Percentiles rank a stretch among this genome's conserved stretches.
These are phyloP conservation scores for Myopa tessellatipennis DNA, from an alignment of 2,888 invertebrate species.

Conservation along the genomic window DNA sequence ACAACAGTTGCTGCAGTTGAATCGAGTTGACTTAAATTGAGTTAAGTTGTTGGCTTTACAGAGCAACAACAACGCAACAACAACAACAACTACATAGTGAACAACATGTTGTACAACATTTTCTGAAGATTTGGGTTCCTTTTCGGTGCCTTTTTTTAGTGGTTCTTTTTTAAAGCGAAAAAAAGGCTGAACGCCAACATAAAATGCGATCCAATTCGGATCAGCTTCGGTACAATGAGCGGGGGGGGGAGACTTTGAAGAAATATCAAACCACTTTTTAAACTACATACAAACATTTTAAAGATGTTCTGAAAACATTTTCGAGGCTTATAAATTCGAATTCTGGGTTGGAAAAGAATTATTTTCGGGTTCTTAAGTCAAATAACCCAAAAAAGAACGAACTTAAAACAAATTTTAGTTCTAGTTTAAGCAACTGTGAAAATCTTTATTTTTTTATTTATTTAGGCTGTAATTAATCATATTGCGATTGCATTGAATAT, in stretches of 20 bases:
- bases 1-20: slow-evolving; percentile 18
- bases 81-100: slow-evolving; percentile 25
- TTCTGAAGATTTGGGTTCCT: slow-evolving; percentile 2
- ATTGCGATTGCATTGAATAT: too few species aligned
- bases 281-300: neutral
- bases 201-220: neutral
- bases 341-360: too few species aligned
- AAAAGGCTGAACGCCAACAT: slow-evolving; percentile 23
- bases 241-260: too few species aligned
- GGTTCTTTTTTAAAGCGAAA: neutral
- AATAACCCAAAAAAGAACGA: neutral
- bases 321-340: too few species aligned
- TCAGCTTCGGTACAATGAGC: neutral
- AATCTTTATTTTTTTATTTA: neutral
- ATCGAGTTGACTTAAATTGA: slow-evolving; percentile 20
- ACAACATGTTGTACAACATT: slow-evolving; percentile 34
- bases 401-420: neutral
- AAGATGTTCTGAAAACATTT: neutral
- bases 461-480: too few species aligned
- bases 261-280: too few species aligned
- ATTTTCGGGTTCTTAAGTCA: neutral
- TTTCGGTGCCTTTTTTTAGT: neutral
- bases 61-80: neutral
- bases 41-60: slow-evolving; percentile 26
- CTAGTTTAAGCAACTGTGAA: neutral